phyloP scores from a whole-genome alignment of 1,140 invertebrate genomes.

The Vanessa tameamea region DNA sequence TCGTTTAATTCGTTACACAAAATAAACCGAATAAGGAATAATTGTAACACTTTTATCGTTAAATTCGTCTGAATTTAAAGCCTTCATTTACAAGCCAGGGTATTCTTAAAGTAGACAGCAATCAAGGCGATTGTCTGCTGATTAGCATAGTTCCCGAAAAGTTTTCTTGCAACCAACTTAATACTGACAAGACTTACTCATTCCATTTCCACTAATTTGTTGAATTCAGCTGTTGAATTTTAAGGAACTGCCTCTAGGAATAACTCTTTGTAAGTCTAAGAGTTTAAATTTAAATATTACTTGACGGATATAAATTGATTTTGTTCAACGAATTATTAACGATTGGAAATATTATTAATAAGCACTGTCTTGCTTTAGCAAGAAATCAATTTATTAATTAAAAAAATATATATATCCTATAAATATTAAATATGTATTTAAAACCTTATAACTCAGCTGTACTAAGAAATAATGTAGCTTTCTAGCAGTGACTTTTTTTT shows the following conservation, averaged over 20 bases:
- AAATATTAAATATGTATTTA: no score
- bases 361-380: no score
- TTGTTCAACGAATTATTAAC: neutral
- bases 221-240: constrained; percentile 42
- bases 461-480: no score
- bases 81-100: constrained; percentile 23
- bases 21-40: neutral
- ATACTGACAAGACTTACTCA: constrained; percentile 40
- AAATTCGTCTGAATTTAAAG: constrained; percentile 11
- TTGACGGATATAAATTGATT: neutral
- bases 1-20: neutral
- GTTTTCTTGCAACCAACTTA: constrained; percentile 40
- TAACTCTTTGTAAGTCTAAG: constrained; percentile 1
- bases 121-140: constrained; percentile 43
- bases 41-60: constrained; percentile 2
- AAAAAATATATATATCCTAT: no score
- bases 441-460: no score
- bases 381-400: no score
- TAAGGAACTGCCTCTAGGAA: constrained; percentile 14
- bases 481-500: no score
- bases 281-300: neutral
- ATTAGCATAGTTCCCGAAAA: constrained; percentile 47
- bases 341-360: neutral
- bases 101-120: constrained; percentile 33
- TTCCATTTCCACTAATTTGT: constrained; percentile 38